Base-by-base conservation (phyloP, 2,888 invertebrate genomes). In the Eilema sororculum region DNA sequence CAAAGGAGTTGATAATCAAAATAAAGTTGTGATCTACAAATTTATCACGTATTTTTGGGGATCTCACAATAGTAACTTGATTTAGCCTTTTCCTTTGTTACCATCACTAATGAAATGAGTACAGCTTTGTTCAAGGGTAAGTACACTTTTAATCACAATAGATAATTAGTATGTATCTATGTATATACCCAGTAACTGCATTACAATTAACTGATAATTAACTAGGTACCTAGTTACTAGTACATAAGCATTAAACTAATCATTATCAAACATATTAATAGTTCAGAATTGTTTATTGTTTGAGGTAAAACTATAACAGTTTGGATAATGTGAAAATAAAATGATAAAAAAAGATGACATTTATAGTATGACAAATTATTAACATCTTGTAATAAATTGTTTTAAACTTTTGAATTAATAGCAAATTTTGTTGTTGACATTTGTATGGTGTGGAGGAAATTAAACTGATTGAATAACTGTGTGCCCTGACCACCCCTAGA, bases 1-100 rank as follows among this genome's bases (percentile, higher is more conserved):
- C 69, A 69, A 69, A 69, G 69, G 58, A 65, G 13, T 57, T 61
- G 22, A 28, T 65, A 33, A 22, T 65, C 60, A 13, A 56, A 60
- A 24, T 46, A n/a, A 16, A 37, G 22, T 61, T 67, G 22, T 24
- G 33, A 28, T 33, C 22, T 57, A 28, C 28, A n/a, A 30, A 16
- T n/a, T 24, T 62, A 16, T 24, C 41, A 16, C 20, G 20, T 20
- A 25, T 41, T 52, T 30, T 16, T 5, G 20, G 9, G 33, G 16
- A 67, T 13, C 30, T n/a, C 9, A 41, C 16, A 24, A 25, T 62
- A 25, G 10, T 24, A 62, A 16, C 20, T 41, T 62, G 9, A 13
- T 41, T 20, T 41, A 0, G 0, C 10, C 20, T 41, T 68, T 64
- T 64, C 58, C 58, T 68, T 68, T 68, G 68, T 68, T 64, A 30